phyloP scores from a whole-genome alignment of 2,113 vertebrate species.

The Dipodomys stephensi region DNA sequence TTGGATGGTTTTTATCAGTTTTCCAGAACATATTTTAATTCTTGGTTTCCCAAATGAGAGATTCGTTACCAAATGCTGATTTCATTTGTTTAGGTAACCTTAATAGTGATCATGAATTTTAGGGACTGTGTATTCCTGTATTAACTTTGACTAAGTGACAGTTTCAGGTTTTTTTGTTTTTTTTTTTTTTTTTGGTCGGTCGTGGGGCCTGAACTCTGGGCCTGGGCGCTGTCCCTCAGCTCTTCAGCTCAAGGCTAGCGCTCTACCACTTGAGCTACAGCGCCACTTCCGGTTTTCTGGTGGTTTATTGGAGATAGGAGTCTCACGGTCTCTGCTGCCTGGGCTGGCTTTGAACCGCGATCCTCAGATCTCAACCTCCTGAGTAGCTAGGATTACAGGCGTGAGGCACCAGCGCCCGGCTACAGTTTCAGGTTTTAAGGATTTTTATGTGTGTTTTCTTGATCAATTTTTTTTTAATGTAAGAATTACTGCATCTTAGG shows the following conservation, averaged over 20 bases:
- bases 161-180: not conserved
- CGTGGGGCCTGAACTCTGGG: too few relatives aligned
- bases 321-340: too few relatives aligned
- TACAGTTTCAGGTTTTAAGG: not conserved
- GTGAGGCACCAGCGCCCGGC: too few relatives aligned
- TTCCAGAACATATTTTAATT: constrained; percentile 34
- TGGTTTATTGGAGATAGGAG: too few relatives aligned
- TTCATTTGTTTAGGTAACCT: not conserved
- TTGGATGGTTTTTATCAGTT: constrained; percentile 32
- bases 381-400: too few relatives aligned
- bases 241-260: too few relatives aligned
- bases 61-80: constrained; percentile 31
- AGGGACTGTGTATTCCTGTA: not conserved
- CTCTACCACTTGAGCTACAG: too few relatives aligned
- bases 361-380: too few relatives aligned
- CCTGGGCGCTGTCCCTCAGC: too few relatives aligned
- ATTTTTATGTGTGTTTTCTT: not conserved
- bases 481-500: not conserved
- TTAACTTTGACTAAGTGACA: not conserved
- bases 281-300: too few relatives aligned
- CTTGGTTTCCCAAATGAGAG: constrained; percentile 53
- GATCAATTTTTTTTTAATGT: not conserved
- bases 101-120: not conserved
- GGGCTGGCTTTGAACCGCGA: too few relatives aligned
- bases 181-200: too few relatives aligned